Base-by-base conservation (phyloP, 2,797 vertebrate genomes). In the Paguma larvata region DNA sequence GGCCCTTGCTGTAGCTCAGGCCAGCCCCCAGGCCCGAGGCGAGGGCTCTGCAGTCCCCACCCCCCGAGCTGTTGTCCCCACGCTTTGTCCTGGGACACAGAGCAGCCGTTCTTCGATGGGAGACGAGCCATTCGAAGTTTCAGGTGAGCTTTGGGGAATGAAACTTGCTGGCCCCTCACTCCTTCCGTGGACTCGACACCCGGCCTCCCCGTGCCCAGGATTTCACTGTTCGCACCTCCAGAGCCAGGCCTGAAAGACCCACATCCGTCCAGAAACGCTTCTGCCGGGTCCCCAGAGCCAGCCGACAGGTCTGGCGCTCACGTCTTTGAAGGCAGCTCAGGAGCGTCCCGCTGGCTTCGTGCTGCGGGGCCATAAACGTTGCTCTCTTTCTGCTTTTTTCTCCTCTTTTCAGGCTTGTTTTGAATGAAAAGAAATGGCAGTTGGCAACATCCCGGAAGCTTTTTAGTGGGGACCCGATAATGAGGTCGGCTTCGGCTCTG, bases 371-470 rank as follows among this genome's bases (percentile, higher is more conserved):
- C 73, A 44, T 41, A 7, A 68, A 53, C 6, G 94, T 19, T 32
- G 25, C 62, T 82, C 77, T 27, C 44, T 77, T 73, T 59, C 41
- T 18, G 25, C 19, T 73, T 2, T 30, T 48, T 48, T 19, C 41
- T 59, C 63, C 25, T 34, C 41, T 30, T 41, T 65, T 25, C 16
- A 15, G 59, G 10, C n/a, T 92, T 89, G 41, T 82, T 91, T 88
- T 85, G 94, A 70, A 89, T 62, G 89, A 95, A 77, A 73, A 51
- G 83, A 87, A 89, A 68, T 25, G 84, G 86, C 68, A 48, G 25
- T 34, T 85, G 91, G 70, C 56, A 63, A 85, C 4, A 72, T 30
- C 72, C 53, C 44, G 11, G 56, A 56, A 89, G 96, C n/a, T 16
- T 65, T 63, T 83, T n/a, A 65, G 46, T 19, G 38, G 56, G 77